Conservation (phyloP, 2,113 vertebrate species). For the Otis tarda region DNA sequence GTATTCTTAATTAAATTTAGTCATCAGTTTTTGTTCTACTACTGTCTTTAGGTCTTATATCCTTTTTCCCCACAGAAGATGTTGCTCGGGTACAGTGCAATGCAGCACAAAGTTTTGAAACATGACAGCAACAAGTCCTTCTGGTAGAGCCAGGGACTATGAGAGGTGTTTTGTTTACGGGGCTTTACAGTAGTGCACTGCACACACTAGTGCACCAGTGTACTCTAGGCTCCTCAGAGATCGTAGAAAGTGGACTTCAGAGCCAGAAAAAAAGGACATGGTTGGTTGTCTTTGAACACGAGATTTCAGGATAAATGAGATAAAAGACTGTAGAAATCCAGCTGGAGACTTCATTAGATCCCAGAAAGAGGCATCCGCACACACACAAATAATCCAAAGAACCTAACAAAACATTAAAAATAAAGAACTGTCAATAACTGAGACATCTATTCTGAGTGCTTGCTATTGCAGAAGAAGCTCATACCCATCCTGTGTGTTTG, state of each 20-base stretch:
- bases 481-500: background rate
- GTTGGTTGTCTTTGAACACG: background rate
- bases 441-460: background rate
- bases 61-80: background rate
- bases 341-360: background rate
- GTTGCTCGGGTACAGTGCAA: background rate
- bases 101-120: background rate
- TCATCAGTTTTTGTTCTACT: background rate
- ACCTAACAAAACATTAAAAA: background rate
- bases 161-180: background rate
- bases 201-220: background rate
- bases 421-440: background rate
- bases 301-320: background rate
- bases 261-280: background rate
- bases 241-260: background rate
- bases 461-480: background rate
- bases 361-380: background rate
- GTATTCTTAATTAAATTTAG: background rate
- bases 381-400: background rate
- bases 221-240: background rate
- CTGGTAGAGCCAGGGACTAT: background rate
- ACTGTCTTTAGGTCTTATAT: background rate
- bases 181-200: background rate
- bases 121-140: background rate
- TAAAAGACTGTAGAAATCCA: background rate